Evolutionary conservation across 2,888 invertebrate genomes (phyloP).

Genomic region (Chorisops tibialis): DNA sequence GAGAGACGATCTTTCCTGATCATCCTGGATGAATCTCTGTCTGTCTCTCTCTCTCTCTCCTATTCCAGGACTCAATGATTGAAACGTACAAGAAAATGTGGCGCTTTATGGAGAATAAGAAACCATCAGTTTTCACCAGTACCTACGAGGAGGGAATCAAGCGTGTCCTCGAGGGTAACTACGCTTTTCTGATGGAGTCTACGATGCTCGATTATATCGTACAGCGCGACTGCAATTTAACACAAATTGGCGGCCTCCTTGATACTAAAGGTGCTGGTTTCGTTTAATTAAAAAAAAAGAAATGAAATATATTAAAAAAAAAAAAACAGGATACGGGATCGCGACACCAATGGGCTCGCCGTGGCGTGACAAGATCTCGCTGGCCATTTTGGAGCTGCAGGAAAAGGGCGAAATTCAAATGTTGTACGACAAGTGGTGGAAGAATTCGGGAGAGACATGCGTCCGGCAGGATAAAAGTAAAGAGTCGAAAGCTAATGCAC

Average conservation of each 20-base stretch:
- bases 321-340: slow-evolving; percentile 75
- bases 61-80: slow-evolving; percentile 75
- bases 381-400: slow-evolving; percentile 91
- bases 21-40: background rate
- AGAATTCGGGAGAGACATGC: slow-evolving; percentile 89
- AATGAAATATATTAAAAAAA: too few relatives aligned
- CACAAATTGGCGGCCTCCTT: slow-evolving; percentile 84
- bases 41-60: background rate
- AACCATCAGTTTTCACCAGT: slow-evolving; percentile 79
- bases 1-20: background rate
- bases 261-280: slow-evolving; percentile 58
- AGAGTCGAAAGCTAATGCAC: slow-evolving; percentile 87
- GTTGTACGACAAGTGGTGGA: slow-evolving; percentile 98
- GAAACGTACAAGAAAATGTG: slow-evolving; percentile 93
- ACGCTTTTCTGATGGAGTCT: slow-evolving; percentile 97
- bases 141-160: slow-evolving; percentile 90
- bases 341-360: slow-evolving; percentile 94
- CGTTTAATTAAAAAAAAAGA: too few relatives aligned
- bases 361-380: slow-evolving; percentile 95
- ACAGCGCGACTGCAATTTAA: slow-evolving; percentile 92
- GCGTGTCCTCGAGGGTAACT: slow-evolving; percentile 82
- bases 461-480: slow-evolving; percentile 83
- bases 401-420: slow-evolving; percentile 92
- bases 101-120: slow-evolving; percentile 83
- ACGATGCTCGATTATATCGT: slow-evolving; percentile 95